A percentile compares a stretch with the other conserved stretches of the same genome.
Evolutionary conservation across 1,140 invertebrate genomes (phyloP).

Genomic region (Calosoma granatense): DNA sequence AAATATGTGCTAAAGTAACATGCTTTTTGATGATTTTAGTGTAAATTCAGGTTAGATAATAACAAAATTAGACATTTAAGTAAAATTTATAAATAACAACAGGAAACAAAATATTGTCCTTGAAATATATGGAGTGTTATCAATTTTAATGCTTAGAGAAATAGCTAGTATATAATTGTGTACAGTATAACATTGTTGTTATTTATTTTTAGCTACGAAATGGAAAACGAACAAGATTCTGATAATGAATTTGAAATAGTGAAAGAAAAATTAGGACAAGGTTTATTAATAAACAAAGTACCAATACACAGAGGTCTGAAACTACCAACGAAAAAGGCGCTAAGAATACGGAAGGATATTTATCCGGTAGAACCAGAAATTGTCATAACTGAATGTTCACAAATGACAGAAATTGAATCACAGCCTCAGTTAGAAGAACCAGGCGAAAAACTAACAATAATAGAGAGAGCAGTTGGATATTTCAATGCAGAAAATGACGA

Average conservation of each 20-base stretch:
- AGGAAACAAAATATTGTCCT: neutral
- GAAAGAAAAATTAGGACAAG: conserved; percentile 3
- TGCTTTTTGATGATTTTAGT: neutral
- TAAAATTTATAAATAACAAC: neutral
- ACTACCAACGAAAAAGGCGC: conserved; percentile 2
- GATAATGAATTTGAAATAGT: conserved; percentile 11
- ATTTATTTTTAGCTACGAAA: conserved; percentile 5
- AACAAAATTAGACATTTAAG: neutral
- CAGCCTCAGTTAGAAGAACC: neutral
- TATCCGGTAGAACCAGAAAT: conserved; percentile 2
- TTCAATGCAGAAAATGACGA: neutral
- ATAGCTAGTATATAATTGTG: neutral
- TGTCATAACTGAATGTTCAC: too few relatives aligned
- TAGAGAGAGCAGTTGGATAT: neutral
- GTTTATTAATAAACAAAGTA: conserved; percentile 10
- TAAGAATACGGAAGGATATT: conserved; percentile 1
- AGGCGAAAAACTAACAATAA: neutral
- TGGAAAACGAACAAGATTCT: conserved; percentile 9
- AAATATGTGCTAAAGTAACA: neutral
- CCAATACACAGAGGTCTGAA: conserved; percentile 12
- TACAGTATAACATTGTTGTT: neutral
- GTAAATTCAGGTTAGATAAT: neutral
- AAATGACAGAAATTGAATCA: neutral
- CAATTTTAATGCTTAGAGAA: neutral
- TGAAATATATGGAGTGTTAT: neutral